Base-by-base conservation (phyloP, 2,888 invertebrate genomes). In the Drosophila dives region DNA sequence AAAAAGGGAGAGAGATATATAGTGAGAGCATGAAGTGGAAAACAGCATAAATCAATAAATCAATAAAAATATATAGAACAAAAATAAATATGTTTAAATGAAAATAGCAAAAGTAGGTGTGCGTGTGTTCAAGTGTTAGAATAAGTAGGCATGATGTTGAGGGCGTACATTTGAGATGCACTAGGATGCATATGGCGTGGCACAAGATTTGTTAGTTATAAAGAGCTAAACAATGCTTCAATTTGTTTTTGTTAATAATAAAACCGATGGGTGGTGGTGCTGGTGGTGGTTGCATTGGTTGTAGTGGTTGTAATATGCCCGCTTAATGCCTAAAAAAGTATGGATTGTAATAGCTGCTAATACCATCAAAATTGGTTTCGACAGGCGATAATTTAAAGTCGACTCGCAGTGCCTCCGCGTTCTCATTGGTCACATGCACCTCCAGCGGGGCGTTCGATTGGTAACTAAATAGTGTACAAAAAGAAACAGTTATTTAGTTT, bases 391-490 rank as follows among this genome's bases (percentile, higher is more conserved):
- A 80, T 49, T 83, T 91, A 69, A 93, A 93, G 82, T 93, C 93
- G 65, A 93, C 72, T 42, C 92, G 92, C 69, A 90, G 42, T 29
- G 93, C 91, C 72, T 90, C 92, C 56, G 81, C 88, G 63, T 93
- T 91, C 10, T 90, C 90, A 62, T 92, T 92, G 1, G 92, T 93
- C 6, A 95, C 91, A 6, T 92, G 91, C 45, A 93, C 65, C 77
- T 91, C 77, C 59, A 92, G 90, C 3, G 91, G 79, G 49, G 76
- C 80, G 75, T 94, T 95, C 45, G 94, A 92, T 80, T 93, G 91
- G 83, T 94, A 95, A 53, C 95, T 95, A 86, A 12, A 56, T 45
- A 1, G 3, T 23, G 8, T 10, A 33, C 36, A 29, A 8, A 4
- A 0, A 12, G 34, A 49, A 7, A 15, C 17, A 29, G 49, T 17